Evolutionary conservation across 1,140 invertebrate species (phyloP).

Genomic region (Drosophila pandora): DNA sequence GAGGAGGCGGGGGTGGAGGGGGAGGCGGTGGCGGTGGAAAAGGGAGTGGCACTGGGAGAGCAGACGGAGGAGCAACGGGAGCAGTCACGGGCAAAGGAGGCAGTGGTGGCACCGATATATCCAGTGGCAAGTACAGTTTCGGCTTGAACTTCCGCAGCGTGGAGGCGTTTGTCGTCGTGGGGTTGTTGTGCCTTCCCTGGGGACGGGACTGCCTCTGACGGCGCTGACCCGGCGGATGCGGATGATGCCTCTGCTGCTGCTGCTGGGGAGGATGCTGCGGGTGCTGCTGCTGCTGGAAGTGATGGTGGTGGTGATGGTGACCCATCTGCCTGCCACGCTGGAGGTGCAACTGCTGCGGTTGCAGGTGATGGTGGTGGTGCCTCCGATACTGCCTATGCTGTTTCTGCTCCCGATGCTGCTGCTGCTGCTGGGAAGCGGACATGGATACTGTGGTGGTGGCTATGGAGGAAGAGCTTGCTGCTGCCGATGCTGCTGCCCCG

Average conservation of each 20-base stretch:
- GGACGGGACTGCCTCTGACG: constrained; percentile 55
- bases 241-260: constrained; percentile 21
- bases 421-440: constrained; percentile 37
- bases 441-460: not conserved
- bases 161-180: constrained; percentile 21
- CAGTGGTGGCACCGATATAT: constrained; percentile 59
- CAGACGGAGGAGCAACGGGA: constrained; percentile 15
- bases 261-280: constrained; percentile 28
- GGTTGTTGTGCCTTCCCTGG: constrained; percentile 24
- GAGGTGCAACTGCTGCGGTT: constrained; percentile 35
- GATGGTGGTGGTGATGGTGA: constrained; percentile 33
- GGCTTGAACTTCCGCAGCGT: constrained; percentile 51
- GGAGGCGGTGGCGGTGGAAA: not conserved
- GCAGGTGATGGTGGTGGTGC: constrained; percentile 35
- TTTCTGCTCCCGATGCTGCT: constrained; percentile 33
- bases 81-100: constrained; percentile 29
- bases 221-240: constrained; percentile 27
- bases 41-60: constrained; percentile 1
- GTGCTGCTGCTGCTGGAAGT: constrained; percentile 29
- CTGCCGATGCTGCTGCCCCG: not conserved
- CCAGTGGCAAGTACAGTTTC: constrained; percentile 63
- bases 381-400: constrained; percentile 26
- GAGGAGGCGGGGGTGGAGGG: not conserved
- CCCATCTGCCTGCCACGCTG: constrained; percentile 40
- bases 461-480: constrained; percentile 34